phyloP scores from a whole-genome alignment of 1,140 invertebrate genomes.

The Littorina saxatilis region DNA sequence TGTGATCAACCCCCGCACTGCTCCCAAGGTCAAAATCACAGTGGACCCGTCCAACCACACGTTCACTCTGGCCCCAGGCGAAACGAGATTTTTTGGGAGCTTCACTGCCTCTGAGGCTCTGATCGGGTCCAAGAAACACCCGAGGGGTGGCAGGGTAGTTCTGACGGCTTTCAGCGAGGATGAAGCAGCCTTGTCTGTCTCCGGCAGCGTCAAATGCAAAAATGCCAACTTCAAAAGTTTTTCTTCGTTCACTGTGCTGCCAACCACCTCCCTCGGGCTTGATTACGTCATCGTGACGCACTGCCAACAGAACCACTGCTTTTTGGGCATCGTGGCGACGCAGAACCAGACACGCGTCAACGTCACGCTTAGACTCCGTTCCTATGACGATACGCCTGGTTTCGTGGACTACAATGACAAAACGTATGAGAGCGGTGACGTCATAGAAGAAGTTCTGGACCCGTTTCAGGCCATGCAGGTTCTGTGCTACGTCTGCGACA shows the following conservation, averaged over 20 bases:
- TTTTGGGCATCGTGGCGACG: background rate
- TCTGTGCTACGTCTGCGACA: slow-evolving; percentile 6
- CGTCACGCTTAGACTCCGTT: background rate
- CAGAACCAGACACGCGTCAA: background rate
- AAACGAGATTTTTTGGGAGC: no score
- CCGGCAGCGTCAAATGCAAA: background rate
- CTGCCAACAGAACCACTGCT: background rate
- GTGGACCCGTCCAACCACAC: background rate
- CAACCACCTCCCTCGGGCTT: background rate
- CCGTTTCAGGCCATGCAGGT: slow-evolving; percentile 5
- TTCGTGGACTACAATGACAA: background rate
- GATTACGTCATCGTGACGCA: slow-evolving; percentile 1
- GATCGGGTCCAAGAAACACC: background rate
- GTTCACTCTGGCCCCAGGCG: background rate
- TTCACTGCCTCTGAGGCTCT: background rate
- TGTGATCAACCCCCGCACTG: background rate
- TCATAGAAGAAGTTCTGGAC: background rate
- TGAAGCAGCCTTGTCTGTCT: background rate
- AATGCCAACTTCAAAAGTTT: no score
- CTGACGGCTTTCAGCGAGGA: background rate
- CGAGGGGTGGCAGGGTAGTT: background rate
- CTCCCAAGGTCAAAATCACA: background rate
- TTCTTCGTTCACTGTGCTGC: background rate
- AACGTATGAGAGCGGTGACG: background rate
- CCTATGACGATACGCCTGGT: no score